Evolutionary conservation across 2,888 invertebrate genomes (phyloP).

Genomic region (Metalampra italica): DNA sequence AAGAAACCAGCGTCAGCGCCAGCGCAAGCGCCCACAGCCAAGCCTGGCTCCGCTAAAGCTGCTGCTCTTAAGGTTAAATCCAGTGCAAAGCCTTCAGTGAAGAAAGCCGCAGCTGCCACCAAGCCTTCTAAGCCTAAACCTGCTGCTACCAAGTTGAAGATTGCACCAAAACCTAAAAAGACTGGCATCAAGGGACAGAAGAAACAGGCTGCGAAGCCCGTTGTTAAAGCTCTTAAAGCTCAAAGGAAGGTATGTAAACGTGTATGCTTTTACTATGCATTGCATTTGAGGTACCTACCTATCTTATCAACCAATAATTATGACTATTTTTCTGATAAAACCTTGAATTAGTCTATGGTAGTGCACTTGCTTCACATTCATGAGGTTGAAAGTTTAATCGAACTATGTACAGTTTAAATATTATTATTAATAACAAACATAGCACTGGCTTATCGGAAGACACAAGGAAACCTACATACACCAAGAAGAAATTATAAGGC

Average conservation of each 20-base stretch:
- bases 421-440: too few relatives aligned
- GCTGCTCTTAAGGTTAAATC: conserved; percentile 71
- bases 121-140: conserved; percentile 71
- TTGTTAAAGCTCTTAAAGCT: conserved; percentile 89
- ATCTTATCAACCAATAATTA: neutral
- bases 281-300: neutral
- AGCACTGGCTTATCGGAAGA: too few relatives aligned
- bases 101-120: conserved; percentile 71
- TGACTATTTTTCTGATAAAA: too few relatives aligned
- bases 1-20: conserved; percentile 55
- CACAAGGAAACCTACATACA: too few relatives aligned
- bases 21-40: conserved; percentile 68
- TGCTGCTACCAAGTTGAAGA: conserved; percentile 69
- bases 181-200: conserved; percentile 77
- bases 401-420: too few relatives aligned
- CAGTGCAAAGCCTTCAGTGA: conserved; percentile 71
- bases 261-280: conserved; percentile 4
- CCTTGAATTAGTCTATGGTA: too few relatives aligned
- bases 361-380: too few relatives aligned
- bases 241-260: conserved; percentile 85
- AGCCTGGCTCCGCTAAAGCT: conserved; percentile 75
- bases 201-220: conserved; percentile 70
- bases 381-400: too few relatives aligned
- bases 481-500: too few relatives aligned
- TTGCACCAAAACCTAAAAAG: conserved; percentile 76